Evolutionary conservation across 64 coral and sea anemone species (phyloP), one percentile per base, ranked within the genome.

Genomic region (Montipora cactus): DNA sequence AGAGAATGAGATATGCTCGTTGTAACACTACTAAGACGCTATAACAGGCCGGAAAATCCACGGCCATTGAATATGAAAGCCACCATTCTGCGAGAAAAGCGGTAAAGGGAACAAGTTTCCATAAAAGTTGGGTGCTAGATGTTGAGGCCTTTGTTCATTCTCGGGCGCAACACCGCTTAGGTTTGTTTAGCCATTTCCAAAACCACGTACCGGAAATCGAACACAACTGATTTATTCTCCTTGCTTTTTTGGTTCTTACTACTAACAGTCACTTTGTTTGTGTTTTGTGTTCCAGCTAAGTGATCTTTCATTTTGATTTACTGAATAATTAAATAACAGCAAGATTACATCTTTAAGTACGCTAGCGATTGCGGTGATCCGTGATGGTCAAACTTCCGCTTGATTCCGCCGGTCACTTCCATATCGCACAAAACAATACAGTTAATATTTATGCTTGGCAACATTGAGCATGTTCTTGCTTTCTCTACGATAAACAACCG

Each of bases 351-450:
- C 61, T 64, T 14, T 64, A 16, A 8, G 61, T 14, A 64, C 61
- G 4, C 61, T 16, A 14, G 61, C 13, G 61, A 64, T 15, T 64
- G 14, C 9, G 14, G 9, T 15, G 61, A 7, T 16, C 61, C 61
- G 3, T 64, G 61, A 64, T 64, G 61, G 61, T 64, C 9, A 64
- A 64, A 64, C 61, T 64, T 64, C 61, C 61, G 37, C 37, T 64
- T 64, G 61, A 64, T 64, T 64, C 3, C 14, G 11, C 14, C 61
- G 61, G 61, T 15, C 61, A 64, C 11, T 12, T 16, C 61, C 4
- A 64, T 64, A 64, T 71, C 68, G 68, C 20, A 71, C 76, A 78
- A 78, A 47, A 37, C 76, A 78, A 78, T 49, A 18, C 49, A 78
- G 16, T 78, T 46, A 15, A 78, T 48, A 47, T 76, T 47, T 10